A percentile compares a stretch with the other conserved stretches of the same genome.
phyloP scores from a whole-genome alignment of 2,113 vertebrate genomes.

The Erythrocercus mccallii region DNA sequence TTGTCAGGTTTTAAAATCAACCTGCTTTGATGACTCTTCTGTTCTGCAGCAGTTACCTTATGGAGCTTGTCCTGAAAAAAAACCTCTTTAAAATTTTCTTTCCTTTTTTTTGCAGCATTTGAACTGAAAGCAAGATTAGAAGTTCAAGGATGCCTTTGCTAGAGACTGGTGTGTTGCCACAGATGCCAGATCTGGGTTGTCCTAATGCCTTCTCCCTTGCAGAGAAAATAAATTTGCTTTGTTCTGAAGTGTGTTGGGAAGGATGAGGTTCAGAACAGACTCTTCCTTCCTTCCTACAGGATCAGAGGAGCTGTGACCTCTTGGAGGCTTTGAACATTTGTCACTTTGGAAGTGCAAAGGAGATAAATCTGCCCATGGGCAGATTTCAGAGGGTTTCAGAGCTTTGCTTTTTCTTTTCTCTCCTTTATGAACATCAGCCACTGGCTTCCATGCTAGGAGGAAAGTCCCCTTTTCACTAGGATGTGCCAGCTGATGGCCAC shows the following conservation, averaged over 20 bases:
- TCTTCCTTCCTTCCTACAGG: background rate
- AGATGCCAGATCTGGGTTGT: background rate
- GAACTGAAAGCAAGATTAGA: background rate
- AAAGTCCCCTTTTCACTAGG: background rate
- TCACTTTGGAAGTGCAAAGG: background rate
- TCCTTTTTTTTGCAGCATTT: background rate
- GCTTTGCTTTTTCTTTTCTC: background rate
- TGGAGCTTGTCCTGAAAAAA: background rate
- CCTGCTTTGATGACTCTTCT: background rate
- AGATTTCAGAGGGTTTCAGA: background rate
- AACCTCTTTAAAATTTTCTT: background rate
- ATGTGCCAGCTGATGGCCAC: background rate
- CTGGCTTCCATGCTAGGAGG: background rate
- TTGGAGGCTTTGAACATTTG: background rate
- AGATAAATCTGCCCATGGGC: background rate
- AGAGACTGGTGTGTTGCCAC: background rate
- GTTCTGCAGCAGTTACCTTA: background rate
- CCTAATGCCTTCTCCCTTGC: background rate
- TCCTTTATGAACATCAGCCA: background rate
- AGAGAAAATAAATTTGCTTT: background rate
- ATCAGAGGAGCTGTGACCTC: accelerated
- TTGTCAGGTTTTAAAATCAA: background rate
- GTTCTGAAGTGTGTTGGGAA: background rate
- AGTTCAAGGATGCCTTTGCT: background rate
- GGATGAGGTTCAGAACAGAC: background rate